Evolutionary conservation across 35 echinoderm and acorn worm genomes (phyloP), one percentile per base, ranked within the genome.

Genomic region (Amphiura filiformis): DNA sequence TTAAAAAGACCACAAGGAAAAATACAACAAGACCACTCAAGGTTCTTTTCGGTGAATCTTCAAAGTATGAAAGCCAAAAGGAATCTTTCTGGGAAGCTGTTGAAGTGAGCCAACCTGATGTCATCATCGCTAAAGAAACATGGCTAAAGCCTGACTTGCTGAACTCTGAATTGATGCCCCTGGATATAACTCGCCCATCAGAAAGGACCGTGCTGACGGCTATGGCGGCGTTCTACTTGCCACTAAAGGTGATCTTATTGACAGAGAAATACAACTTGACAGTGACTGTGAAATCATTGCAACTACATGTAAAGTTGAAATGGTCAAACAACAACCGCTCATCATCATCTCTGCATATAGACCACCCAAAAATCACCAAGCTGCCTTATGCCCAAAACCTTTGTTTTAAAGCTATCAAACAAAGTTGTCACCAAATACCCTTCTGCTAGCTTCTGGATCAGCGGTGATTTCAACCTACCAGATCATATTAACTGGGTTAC

Each of bases 391-490:
- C 77, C 14, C 76, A 80, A 65, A 44, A 38, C 2, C 47, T 80
- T 65, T 56, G 86, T 31, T 26, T n/a, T n/a, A n/a, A 88, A 81
- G 26, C 77, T 4, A 80, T 80, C 12, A 76, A 35, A 28, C 26
- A 28, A 65, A 4, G n/a, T 77, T 28, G 64, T 36, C n/a, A 47
- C 32, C 35, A 36, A 82, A 15, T 40, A 34, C 42, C 40, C 80
- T 42, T 20, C 80, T 41, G 39, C 80, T 13, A 82, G 37, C 12
- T 13, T 90, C 17, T 84, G 88, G 88, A 20, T 90, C 35, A 84
- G 88, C 65, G 61, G 88, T 20, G 88, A 90, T 49, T 77, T 90
- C 9, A 89, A 90, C 13, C 61, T 90, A 26, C 80, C 88, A 26
- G 88, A 84, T 31, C n/a, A 84, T 37, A 84, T 90, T 0, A 37